phyloP scores from a whole-genome alignment of 1,140 invertebrate species.

The Bemisia tabaci region DNA sequence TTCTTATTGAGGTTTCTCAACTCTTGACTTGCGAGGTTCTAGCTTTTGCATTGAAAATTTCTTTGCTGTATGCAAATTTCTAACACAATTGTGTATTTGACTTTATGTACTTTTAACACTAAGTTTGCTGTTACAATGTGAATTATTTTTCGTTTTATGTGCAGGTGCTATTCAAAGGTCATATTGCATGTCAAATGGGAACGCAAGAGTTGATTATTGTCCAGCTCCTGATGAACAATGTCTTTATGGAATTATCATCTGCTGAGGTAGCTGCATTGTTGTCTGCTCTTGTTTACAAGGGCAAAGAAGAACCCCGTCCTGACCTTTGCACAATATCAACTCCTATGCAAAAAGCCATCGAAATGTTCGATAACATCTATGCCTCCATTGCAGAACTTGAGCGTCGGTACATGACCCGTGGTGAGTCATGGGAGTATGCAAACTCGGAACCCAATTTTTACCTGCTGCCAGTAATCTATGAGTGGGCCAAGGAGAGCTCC shows the following conservation, averaged over 20 bases:
- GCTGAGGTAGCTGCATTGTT: constrained; percentile 86
- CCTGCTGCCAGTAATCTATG: constrained; percentile 82
- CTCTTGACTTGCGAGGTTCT: too few species aligned
- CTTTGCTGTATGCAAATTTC: too few species aligned
- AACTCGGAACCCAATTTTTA: constrained; percentile 68
- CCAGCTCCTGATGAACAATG: constrained; percentile 87
- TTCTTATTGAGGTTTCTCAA: too few species aligned
- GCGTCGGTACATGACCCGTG: constrained; percentile 4
- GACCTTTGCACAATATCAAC: background rate
- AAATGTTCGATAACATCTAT: constrained; percentile 26
- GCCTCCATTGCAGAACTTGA: constrained; percentile 27
- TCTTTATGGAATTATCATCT: constrained; percentile 68
- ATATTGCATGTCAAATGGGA: constrained; percentile 92
- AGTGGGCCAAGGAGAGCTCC: constrained; percentile 52
- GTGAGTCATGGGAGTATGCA: background rate
- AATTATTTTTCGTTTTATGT: constrained; percentile 18
- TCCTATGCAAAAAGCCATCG: constrained; percentile 26
- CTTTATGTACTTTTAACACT: background rate
- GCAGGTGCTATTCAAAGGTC: constrained; percentile 69
- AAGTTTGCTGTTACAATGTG: constrained; percentile 10
- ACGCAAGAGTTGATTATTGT: constrained; percentile 86
- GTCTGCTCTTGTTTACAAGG: constrained; percentile 85
- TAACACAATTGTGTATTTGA: background rate
- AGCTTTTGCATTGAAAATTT: too few species aligned
- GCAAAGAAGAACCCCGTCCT: constrained; percentile 38